phyloP scores from a whole-genome alignment of 1,140 invertebrate genomes.

The Teleopsis dalmanni region DNA sequence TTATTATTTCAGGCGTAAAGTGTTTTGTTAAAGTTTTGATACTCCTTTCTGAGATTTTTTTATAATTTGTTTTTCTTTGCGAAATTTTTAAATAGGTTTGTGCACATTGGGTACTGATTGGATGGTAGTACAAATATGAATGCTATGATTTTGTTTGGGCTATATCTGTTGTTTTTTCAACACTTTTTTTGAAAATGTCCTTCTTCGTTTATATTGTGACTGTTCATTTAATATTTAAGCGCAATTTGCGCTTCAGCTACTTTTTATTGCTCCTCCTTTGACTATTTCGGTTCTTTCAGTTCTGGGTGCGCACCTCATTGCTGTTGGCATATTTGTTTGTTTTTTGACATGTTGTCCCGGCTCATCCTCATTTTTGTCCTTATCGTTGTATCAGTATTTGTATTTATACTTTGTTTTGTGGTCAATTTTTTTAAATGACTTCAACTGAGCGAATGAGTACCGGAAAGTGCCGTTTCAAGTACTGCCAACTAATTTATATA shows the following conservation, averaged over 20 bases:
- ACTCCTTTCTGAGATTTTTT: conserved; percentile 8
- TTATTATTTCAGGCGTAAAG: background rate
- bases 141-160: no score
- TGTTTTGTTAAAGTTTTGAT: background rate
- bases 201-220: no score
- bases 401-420: conserved; percentile 19
- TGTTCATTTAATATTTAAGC: conserved; percentile 44
- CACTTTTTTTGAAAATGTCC: conserved; percentile 18
- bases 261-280: background rate
- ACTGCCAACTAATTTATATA: background rate
- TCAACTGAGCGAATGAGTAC: conserved; percentile 29
- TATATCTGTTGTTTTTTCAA: no score
- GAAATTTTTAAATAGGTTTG: no score
- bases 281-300: background rate
- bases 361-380: conserved; percentile 1
- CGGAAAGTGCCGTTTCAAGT: background rate
- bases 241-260: conserved; percentile 25
- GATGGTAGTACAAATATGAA: no score
- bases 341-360: conserved; percentile 1
- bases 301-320: background rate
- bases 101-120: no score
- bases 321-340: background rate
- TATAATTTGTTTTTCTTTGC: no score
- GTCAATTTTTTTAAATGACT: conserved; percentile 40
- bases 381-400: background rate